Conservation (phyloP, 2,113 vertebrate species). For the Synchiropus splendidus region DNA sequence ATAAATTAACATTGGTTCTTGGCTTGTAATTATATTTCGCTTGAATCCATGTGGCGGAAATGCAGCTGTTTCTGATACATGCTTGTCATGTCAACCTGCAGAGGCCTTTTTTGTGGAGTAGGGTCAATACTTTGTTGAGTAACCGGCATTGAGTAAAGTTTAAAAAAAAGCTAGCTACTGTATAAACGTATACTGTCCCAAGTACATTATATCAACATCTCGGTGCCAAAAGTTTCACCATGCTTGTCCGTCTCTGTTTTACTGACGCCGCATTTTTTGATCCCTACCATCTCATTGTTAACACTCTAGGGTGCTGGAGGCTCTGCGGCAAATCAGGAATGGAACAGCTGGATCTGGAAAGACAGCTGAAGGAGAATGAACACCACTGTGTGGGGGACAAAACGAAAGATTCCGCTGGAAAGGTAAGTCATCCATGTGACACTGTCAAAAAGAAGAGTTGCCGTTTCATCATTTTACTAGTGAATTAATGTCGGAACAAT, state of each 20-base stretch:
- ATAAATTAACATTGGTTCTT: slow-evolving; percentile 8
- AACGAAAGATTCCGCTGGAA: too few relatives aligned
- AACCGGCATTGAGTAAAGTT: too few relatives aligned
- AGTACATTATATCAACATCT: too few relatives aligned
- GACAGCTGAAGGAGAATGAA: slow-evolving; percentile 79
- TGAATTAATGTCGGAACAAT: too few relatives aligned
- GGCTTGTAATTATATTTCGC: slow-evolving; percentile 18
- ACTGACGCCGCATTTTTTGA: slow-evolving; percentile 2
- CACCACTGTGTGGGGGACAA: slow-evolving; percentile 76
- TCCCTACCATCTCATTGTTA: slow-evolving; percentile 6
- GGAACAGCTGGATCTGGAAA: slow-evolving; percentile 79
- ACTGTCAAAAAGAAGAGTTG: too few relatives aligned
- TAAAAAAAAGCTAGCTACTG: too few relatives aligned
- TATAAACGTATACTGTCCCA: too few relatives aligned
- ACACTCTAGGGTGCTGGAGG: slow-evolving; percentile 60
- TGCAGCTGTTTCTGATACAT: slow-evolving; percentile 11
- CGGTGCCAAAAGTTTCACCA: slow-evolving; percentile 1
- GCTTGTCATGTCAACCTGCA: too few relatives aligned
- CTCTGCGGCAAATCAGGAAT: slow-evolving; percentile 75
- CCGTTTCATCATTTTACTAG: too few relatives aligned
- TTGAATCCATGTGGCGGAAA: slow-evolving; percentile 10
- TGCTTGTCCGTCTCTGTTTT: slow-evolving; percentile 1
- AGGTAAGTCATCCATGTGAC: too few relatives aligned
- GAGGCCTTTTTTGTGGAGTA: too few relatives aligned
- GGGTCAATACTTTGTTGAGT: too few relatives aligned